Base-by-base conservation (phyloP, 2,888 invertebrate genomes). In the Aplocera efformata region DNA sequence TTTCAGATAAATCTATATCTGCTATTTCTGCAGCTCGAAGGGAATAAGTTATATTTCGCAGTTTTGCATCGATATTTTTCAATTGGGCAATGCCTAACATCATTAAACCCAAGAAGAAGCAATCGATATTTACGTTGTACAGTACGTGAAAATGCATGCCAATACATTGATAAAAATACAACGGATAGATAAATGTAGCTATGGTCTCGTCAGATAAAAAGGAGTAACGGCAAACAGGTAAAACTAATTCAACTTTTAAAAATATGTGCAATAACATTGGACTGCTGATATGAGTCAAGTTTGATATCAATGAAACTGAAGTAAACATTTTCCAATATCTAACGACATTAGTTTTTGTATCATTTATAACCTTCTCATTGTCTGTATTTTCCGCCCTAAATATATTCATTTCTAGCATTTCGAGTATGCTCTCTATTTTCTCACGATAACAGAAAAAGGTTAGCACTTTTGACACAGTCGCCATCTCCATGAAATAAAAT, bases 71-170 rank as follows among this genome's bases (percentile, higher is more conserved):
- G n/a, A 82, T 53, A n/a, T 80, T 58, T 10, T 76, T 72, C 8
- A 81, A 50, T 34, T 82, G 79, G 1, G 78, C 77, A 46, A 75
- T 74, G 0, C 52, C 48, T n/a, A 76, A 62, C 46, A 73, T 54
- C 57, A 78, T 56, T 1, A 79, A 26, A 1, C 79, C 79, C 52
- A 73, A 38, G 26, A 80, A 62, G 44, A 77, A 78, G 1, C 72
- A 58, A 36, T 82, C 77, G 11, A 75, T 63, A 41, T 72, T 74
- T 0, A 80, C 3, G 51, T 72, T 70, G 22, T 50, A 72, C 3
- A 67, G 53, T 71, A 80, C 67, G 20, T 66, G 59, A 13, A 67
- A 56, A 53, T 70, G 59, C 37, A 80, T 75, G 0, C 73, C 72
- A 7, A 68, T 1, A 26, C 44, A n/a, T 49, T 83, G 77, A 35